phyloP scores from a whole-genome alignment of 2,113 vertebrate species.

The Pituophis catenifer region DNA sequence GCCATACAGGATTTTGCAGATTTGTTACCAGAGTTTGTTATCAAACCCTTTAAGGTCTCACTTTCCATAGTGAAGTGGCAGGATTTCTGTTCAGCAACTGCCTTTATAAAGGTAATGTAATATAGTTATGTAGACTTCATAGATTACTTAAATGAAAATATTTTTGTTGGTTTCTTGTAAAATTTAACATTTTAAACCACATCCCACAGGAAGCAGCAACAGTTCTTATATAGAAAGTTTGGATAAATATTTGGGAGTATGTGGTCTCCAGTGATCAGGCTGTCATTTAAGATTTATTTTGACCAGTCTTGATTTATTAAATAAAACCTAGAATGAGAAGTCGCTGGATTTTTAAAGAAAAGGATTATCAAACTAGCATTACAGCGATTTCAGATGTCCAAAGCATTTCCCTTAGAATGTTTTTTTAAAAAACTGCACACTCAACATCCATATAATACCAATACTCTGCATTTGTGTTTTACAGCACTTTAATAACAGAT shows the following conservation, averaged over 20 bases:
- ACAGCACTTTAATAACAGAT: conserved; percentile 50
- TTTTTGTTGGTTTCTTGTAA: not conserved
- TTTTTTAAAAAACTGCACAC: not conserved
- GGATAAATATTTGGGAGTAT: not conserved
- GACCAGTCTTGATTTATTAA: not conserved
- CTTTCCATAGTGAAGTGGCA: not conserved
- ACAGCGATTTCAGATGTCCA: not conserved
- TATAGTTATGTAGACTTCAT: not conserved
- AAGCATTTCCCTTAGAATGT: not conserved
- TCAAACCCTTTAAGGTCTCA: not conserved
- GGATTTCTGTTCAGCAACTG: not conserved
- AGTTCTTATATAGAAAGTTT: not conserved
- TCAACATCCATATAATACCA: not conserved
- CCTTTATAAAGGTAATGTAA: not conserved
- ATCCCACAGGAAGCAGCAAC: not conserved
- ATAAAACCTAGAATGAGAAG: not conserved
- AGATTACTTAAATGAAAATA: not conserved
- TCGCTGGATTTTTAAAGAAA: not conserved
- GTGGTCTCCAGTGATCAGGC: not conserved
- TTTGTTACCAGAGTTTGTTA: not conserved
- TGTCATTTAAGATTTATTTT: not conserved
- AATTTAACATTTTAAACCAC: not conserved
- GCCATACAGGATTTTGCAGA: not conserved
- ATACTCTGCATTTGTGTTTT: conserved; percentile 1
- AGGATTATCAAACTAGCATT: not conserved